A percentile compares a stretch with the other conserved stretches of the same genome.
phyloP scores from a whole-genome alignment of 2,113 vertebrate genomes.

The Otis tarda region DNA sequence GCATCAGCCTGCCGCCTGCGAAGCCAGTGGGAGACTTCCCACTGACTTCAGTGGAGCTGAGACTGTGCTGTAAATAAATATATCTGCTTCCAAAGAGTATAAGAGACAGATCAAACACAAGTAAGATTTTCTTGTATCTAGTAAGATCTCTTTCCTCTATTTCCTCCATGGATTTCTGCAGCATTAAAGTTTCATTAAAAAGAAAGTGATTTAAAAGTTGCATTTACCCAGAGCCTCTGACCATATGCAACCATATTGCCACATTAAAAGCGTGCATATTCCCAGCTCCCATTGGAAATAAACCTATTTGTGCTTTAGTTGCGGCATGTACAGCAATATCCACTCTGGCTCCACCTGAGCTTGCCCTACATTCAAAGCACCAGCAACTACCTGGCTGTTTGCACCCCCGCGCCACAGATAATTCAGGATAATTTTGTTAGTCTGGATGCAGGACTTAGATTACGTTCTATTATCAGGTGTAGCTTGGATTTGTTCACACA shows the following conservation, averaged over 20 bases:
- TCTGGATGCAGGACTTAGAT: neutral
- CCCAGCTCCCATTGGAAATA: neutral
- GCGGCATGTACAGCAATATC: neutral
- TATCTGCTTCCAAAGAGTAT: slow-evolving; percentile 5
- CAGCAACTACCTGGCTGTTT: neutral
- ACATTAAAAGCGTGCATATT: neutral
- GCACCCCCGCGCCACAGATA: neutral
- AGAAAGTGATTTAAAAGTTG: neutral
- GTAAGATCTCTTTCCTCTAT: neutral
- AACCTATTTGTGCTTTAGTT: neutral
- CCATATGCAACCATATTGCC: neutral
- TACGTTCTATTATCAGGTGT: neutral
- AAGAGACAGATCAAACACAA: slow-evolving; percentile 6
- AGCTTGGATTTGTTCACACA: neutral
- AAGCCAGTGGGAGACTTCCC: neutral
- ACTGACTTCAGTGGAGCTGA: slow-evolving; percentile 2
- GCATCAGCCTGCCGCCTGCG: slow-evolving; percentile 6
- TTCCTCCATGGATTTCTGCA: neutral
- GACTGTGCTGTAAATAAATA: slow-evolving; percentile 30
- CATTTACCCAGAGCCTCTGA: neutral
- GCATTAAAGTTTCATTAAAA: neutral
- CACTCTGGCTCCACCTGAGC: neutral
- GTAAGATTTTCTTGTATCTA: neutral
- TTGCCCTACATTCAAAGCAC: neutral
- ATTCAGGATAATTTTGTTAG: neutral